A percentile compares a stretch with the other conserved stretches of the same genome.
Evolutionary conservation across 2,888 invertebrate species (phyloP).

Genomic region (Enchytraeus crypticus): DNA sequence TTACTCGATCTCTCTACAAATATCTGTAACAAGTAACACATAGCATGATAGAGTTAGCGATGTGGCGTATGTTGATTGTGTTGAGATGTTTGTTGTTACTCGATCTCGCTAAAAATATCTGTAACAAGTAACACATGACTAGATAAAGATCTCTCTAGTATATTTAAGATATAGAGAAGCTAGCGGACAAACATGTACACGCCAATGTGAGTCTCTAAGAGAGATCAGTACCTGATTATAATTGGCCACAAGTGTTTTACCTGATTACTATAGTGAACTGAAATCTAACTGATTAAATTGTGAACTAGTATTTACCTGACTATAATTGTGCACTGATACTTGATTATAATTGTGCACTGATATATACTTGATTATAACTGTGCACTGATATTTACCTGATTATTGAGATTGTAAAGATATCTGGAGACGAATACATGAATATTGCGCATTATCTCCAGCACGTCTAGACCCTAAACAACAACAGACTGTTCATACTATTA

Average conservation of each 20-base stretch:
- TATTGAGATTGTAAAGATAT: conserved; percentile 89
- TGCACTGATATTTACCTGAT: conserved; percentile 60
- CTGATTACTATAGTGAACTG: too few relatives aligned
- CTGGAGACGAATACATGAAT: conserved; percentile 86
- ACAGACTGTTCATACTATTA: not conserved
- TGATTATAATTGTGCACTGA: too few relatives aligned
- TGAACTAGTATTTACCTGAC: too few relatives aligned
- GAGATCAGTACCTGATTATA: too few relatives aligned
- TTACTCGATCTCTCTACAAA: conserved; percentile 84
- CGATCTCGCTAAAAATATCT: conserved; percentile 79
- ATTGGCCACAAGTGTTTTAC: too few relatives aligned
- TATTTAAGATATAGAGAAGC: not conserved
- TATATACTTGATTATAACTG: too few relatives aligned
- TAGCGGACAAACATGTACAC: not conserved
- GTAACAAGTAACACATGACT: not conserved
- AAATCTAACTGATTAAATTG: too few relatives aligned
- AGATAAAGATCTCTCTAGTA: conserved; percentile 59
- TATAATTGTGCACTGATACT: too few relatives aligned
- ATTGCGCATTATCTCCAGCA: conserved; percentile 91
- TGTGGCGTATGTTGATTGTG: conserved; percentile 85
- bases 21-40: conserved; percentile 51
- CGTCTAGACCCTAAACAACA: conserved; percentile 68
- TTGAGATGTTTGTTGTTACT: conserved; percentile 88
- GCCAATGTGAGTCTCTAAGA: too few relatives aligned
- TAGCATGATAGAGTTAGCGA: conserved; percentile 75